These are phyloP conservation scores for Protonibea diacanthus DNA, from an alignment of 2,797 vertebrate genomes.

Conservation along the genomic window DNA sequence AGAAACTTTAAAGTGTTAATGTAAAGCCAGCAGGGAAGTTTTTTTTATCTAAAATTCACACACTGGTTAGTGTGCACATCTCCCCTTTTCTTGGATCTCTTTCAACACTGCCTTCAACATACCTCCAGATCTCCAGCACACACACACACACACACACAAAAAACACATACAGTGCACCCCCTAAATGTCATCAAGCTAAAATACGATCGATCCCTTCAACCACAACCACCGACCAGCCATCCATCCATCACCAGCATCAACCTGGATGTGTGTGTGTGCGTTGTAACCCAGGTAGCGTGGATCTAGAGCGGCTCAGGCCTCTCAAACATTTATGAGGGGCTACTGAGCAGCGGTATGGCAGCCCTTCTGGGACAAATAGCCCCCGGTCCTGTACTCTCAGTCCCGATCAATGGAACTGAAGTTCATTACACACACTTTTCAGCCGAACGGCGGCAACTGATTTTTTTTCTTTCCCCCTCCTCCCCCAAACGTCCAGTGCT, in stretches of 20 bases:
- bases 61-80: neutral
- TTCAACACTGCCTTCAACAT: neutral
- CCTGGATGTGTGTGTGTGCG: slow-evolving; percentile 65
- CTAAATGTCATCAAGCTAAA: slow-evolving; percentile 61
- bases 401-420: slow-evolving; percentile 84
- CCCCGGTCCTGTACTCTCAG: slow-evolving; percentile 81
- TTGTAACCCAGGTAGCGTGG: slow-evolving; percentile 74
- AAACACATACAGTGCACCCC: slow-evolving; percentile 6
- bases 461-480: slow-evolving; percentile 30
- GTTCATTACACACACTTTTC: slow-evolving; percentile 83
- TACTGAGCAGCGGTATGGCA: slow-evolving; percentile 71
- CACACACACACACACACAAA: too few species aligned
- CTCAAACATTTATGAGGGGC: slow-evolving; percentile 88
- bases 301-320: slow-evolving; percentile 69
- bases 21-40: slow-evolving; percentile 6
- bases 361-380: slow-evolving; percentile 86
- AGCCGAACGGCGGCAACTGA: slow-evolving; percentile 69
- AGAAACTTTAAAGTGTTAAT: slow-evolving; percentile 12
- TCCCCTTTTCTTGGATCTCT: slow-evolving; percentile 19
- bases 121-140: neutral
- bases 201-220: slow-evolving; percentile 52
- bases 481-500: slow-evolving; percentile 62
- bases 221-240: slow-evolving; percentile 28
- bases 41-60: slow-evolving; percentile 11
- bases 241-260: slow-evolving; percentile 75